phyloP scores from a whole-genome alignment of 2,888 invertebrate genomes.

The Plagiodera versicolora region DNA sequence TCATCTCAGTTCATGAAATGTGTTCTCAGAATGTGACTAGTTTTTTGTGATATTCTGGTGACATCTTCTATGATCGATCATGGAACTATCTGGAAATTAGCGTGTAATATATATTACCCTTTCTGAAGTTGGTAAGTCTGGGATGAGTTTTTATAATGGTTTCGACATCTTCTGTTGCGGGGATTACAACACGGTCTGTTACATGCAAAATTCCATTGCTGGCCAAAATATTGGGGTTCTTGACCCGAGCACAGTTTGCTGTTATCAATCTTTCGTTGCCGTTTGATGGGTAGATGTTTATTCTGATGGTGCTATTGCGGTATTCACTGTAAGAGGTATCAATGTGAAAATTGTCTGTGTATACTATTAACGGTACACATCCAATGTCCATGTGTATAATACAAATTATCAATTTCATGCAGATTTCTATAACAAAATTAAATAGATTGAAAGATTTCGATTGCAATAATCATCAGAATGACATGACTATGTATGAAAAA shows the following conservation, averaged over 20 bases:
- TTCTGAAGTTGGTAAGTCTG: slow-evolving; percentile 62
- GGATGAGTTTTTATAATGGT: slow-evolving; percentile 62
- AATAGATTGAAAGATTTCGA: no score
- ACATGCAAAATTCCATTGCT: slow-evolving; percentile 70
- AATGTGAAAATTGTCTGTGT: neutral
- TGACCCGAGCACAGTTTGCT: slow-evolving; percentile 69
- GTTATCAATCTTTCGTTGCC: slow-evolving; percentile 58
- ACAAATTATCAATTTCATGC: no score
- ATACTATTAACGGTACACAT: no score
- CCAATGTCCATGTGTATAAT: no score
- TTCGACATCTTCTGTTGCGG: slow-evolving; percentile 59
- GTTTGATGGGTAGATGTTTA: slow-evolving; percentile 61
- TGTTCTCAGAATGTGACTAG: no score
- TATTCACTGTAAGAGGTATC: slow-evolving; percentile 48
- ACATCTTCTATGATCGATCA: no score
- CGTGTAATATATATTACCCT: slow-evolving; percentile 46
- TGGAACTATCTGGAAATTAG: no score
- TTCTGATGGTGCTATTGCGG: slow-evolving; percentile 58
- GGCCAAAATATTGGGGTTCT: slow-evolving; percentile 63
- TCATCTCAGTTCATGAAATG: no score
- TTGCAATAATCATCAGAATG: no score
- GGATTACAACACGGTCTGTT: slow-evolving; percentile 62
- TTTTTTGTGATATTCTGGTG: no score
- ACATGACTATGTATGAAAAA: no score
- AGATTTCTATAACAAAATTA: no score